A percentile compares a stretch with the other conserved stretches of the same genome.
Conservation (phyloP, 2,888 invertebrate genomes). For the Drosophila meridionalis region DNA sequence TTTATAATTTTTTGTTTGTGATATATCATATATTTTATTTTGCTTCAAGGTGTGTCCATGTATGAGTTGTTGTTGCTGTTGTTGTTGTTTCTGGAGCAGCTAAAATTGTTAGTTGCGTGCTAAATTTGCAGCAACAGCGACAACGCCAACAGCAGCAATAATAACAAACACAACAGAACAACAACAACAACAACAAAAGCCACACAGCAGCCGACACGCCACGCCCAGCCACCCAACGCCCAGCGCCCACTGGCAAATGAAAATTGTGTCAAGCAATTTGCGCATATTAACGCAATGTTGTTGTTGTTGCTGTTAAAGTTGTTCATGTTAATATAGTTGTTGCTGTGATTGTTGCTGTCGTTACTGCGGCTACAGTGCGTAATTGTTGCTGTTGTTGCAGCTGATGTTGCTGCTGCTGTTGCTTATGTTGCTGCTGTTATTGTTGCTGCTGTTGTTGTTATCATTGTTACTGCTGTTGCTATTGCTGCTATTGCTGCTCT, state of each 20-base stretch:
- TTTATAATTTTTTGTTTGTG: neutral
- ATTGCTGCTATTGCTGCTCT: neutral
- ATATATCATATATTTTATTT: constrained; percentile 7
- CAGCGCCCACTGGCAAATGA: constrained; percentile 27
- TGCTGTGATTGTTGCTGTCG: constrained; percentile 4
- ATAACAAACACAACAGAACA: constrained; percentile 2
- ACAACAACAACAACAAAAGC: constrained; percentile 6
- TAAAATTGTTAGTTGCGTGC: constrained; percentile 81
- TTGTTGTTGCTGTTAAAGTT: constrained; percentile 20
- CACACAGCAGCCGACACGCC: constrained; percentile 35
- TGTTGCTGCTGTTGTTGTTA: neutral
- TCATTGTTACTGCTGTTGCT: neutral
- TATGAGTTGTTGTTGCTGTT: constrained; percentile 21
- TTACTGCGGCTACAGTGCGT: neutral
- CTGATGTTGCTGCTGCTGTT: constrained; percentile 21
- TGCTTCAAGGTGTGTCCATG: constrained; percentile 43
- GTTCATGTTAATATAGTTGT: constrained; percentile 31
- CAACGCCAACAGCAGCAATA: constrained; percentile 27
- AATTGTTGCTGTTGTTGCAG: neutral
- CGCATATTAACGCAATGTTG: constrained; percentile 71
- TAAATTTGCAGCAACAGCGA: constrained; percentile 57
- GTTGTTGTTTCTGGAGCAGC: constrained; percentile 74
- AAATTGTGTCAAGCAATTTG: constrained; percentile 82
- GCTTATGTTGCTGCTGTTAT: no score
- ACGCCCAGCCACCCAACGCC: constrained; percentile 6